Evolutionary conservation across 2,113 vertebrate species (phyloP), one percentile per base, ranked within the genome.

Genomic region (Dryoscopus gambensis): DNA sequence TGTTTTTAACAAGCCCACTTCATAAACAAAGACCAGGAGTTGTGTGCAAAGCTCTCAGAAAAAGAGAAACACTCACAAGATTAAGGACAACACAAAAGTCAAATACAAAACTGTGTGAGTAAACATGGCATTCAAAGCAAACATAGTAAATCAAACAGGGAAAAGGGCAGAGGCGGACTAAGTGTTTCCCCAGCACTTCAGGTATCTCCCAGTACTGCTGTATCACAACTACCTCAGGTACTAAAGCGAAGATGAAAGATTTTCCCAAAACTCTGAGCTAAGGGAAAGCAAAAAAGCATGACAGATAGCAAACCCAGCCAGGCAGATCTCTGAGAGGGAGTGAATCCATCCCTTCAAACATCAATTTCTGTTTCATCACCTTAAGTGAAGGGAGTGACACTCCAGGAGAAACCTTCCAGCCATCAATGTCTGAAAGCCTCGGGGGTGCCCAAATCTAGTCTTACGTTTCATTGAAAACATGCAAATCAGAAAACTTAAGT

Each of bases 71-170:
- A 30, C 28, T 95, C 46, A 53, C n/a, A 65, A 87, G 65, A 53
- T 79, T 81, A 69, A 80, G 67, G 79, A 88, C 25, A 57, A 73
- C 53, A 62, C 33, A 40, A n/a, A 84, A 89, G 63, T 64, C 90
- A 96, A 87, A 92, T 23, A 86, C 22, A 81, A 78, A 81, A 56
- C 39, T n/a, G 16, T 42, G 67, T 63, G 46, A 63, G 64, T 86
- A 97, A 95, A 92, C 71, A 77, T 37, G 64, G 52, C 60, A 92
- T 63, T 93, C 63, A 77, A 92, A 91, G 68, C 59, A 78, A 74
- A 67, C 15, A 44, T 39, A 83, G 30, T 49, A 93, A 87, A 90
- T 59, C 50, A 86, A 96, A 86, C 18, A 77, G 33, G 75, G 53
- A 30, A 82, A 93, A 76, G 82, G 74, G 60, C 79, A 86, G 78